Evolutionary conservation across 2,888 invertebrate species (phyloP).

Genomic region (Hydriomena furcata): DNA sequence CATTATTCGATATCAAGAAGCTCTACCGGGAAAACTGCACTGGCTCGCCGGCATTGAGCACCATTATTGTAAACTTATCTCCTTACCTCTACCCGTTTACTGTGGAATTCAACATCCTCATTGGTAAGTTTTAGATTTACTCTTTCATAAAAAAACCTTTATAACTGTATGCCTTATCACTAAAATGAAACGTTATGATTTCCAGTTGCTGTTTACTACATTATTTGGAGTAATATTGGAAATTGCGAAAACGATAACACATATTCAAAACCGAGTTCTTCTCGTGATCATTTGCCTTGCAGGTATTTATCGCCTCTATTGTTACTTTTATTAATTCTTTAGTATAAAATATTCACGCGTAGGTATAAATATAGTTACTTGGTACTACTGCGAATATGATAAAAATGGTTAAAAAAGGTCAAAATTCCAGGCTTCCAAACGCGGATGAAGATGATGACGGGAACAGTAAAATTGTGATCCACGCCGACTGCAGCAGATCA

Average conservation of each 20-base stretch:
- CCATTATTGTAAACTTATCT: slow-evolving; percentile 84
- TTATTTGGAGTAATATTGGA: slow-evolving; percentile 90
- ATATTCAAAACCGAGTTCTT: slow-evolving; percentile 48
- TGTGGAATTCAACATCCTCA: slow-evolving; percentile 90
- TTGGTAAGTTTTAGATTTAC: slow-evolving; percentile 71
- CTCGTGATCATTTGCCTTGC: slow-evolving; percentile 63
- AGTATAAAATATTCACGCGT: no score
- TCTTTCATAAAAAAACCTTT: no score
- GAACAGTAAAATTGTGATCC: no score
- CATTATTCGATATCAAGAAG: slow-evolving; percentile 62
- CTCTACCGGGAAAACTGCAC: slow-evolving; percentile 71
- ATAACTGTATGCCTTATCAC: no score
- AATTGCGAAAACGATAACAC: slow-evolving; percentile 75
- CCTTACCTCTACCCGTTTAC: slow-evolving; percentile 92
- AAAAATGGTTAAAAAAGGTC: no score
- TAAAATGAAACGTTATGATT: slow-evolving; percentile 21
- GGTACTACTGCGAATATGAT: no score
- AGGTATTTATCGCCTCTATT: slow-evolving; percentile 86
- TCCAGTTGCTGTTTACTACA: slow-evolving; percentile 87
- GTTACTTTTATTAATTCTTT: no score
- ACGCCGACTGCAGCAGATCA: no score
- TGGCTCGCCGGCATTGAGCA: slow-evolving; percentile 68
- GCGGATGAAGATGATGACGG: no score
- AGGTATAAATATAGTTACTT: no score
- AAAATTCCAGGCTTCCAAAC: no score